phyloP scores from a whole-genome alignment of 2,113 vertebrate species.

The Bufo gargarizans region DNA sequence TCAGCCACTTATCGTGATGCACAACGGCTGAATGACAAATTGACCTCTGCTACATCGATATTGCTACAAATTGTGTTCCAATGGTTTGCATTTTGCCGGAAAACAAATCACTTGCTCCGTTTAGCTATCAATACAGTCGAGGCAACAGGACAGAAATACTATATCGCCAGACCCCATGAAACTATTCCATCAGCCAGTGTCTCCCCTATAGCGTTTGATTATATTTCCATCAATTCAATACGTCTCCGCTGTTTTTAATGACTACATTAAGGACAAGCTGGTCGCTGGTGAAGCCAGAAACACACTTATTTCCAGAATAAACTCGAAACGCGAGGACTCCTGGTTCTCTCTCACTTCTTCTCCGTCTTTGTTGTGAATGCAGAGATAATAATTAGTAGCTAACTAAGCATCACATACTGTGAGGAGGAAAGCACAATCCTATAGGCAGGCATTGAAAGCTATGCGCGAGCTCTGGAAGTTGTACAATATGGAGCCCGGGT shows the following conservation, averaged over 20 bases:
- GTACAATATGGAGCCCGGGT: background rate
- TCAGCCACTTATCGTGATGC: background rate
- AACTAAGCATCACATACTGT: slow-evolving; percentile 8
- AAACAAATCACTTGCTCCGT: background rate
- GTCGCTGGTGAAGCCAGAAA: background rate
- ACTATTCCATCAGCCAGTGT: background rate
- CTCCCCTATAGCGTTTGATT: slow-evolving; percentile 11
- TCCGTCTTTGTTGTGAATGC: slow-evolving; percentile 21
- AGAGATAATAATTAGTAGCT: slow-evolving; percentile 18
- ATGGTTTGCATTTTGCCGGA: background rate
- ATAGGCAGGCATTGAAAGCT: background rate
- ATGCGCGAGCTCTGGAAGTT: background rate
- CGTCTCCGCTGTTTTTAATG: slow-evolving; percentile 26
- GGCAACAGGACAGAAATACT: background rate
- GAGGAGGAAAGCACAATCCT: background rate
- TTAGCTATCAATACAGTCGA: background rate
- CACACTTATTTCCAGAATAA: slow-evolving; percentile 25
- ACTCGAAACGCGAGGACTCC: slow-evolving; percentile 9
- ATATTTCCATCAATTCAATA: background rate
- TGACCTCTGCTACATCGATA: background rate
- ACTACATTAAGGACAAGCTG: slow-evolving; percentile 1
- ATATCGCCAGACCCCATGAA: background rate
- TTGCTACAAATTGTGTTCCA: background rate
- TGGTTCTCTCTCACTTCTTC: background rate
- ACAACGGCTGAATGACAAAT: background rate